Conservation (phyloP, 2,888 invertebrate species). For the Opisthograptis luteolata region DNA sequence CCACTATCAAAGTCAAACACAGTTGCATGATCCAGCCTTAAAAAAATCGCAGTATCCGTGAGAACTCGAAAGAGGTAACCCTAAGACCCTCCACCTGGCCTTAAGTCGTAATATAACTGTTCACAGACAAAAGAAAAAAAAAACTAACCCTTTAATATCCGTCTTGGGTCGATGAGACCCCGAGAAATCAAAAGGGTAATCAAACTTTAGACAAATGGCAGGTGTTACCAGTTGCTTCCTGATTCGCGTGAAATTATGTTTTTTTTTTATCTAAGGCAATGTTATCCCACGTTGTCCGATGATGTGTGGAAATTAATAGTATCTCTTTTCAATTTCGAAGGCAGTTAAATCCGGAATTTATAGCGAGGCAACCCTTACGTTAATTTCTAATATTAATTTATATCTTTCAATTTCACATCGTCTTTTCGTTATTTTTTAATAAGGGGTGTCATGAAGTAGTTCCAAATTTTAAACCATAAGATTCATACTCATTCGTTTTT, state of each 20-base stretch:
- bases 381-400: constrained; percentile 13
- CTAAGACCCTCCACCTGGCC: constrained; percentile 61
- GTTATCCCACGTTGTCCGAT: constrained; percentile 68
- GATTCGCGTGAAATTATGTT: constrained; percentile 81
- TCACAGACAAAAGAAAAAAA: constrained; percentile 43
- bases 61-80: constrained; percentile 67
- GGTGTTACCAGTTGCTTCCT: constrained; percentile 79
- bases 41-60: constrained; percentile 53
- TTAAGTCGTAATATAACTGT: constrained; percentile 74
- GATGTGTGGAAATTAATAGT: constrained; percentile 78
- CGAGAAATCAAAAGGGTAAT: constrained; percentile 49
- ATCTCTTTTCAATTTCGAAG: constrained; percentile 51
- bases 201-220: constrained; percentile 68
- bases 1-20: constrained; percentile 28
- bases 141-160: constrained; percentile 63
- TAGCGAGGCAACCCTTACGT: constrained; percentile 20
- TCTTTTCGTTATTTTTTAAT: not conserved
- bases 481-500: too few relatives aligned
- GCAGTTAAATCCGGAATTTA: constrained; percentile 42
- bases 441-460: too few relatives aligned
- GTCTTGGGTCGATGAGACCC: constrained; percentile 60
- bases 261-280: constrained; percentile 50
- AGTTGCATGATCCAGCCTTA: constrained; percentile 28
- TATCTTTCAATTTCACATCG: not conserved
- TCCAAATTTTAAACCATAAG: too few relatives aligned